Evolutionary conservation across 1,140 invertebrate species (phyloP).

Genomic region (Diabrotica virgifera): DNA sequence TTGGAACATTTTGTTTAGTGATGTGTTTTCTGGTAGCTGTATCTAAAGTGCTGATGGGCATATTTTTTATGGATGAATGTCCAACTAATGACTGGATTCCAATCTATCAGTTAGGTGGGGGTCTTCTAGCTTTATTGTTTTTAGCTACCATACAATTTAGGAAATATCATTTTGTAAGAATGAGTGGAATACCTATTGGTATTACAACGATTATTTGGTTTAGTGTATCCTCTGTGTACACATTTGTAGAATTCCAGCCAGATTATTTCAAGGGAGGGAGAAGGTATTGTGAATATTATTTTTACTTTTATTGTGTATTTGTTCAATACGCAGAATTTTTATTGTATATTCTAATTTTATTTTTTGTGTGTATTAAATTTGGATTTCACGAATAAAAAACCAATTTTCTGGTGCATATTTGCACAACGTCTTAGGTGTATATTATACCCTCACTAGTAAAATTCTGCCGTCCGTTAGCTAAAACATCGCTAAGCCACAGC

Average conservation of each 20-base stretch:
- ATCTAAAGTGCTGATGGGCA: not conserved
- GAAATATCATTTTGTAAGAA: not conserved
- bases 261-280: not conserved
- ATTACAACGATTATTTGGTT: not conserved
- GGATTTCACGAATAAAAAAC: not conserved
- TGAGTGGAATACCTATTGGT: not conserved
- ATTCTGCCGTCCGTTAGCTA: too few relatives aligned
- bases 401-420: not conserved
- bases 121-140: not conserved
- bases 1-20: not conserved
- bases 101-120: not conserved
- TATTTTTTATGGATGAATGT: not conserved
- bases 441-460: too few relatives aligned
- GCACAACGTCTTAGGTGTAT: too few relatives aligned
- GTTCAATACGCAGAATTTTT: not conserved
- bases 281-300: not conserved
- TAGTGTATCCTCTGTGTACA: not conserved
- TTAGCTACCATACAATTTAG: not conserved
- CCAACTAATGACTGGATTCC: not conserved
- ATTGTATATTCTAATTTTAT: not conserved
- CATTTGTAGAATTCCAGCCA: not conserved
- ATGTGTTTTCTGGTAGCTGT: not conserved
- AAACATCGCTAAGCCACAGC: too few relatives aligned
- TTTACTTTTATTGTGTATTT: not conserved
- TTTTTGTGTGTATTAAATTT: slow-evolving; percentile 1